Conservation (phyloP, 1,140 invertebrate genomes). For the Stegodyphus dumicola region DNA sequence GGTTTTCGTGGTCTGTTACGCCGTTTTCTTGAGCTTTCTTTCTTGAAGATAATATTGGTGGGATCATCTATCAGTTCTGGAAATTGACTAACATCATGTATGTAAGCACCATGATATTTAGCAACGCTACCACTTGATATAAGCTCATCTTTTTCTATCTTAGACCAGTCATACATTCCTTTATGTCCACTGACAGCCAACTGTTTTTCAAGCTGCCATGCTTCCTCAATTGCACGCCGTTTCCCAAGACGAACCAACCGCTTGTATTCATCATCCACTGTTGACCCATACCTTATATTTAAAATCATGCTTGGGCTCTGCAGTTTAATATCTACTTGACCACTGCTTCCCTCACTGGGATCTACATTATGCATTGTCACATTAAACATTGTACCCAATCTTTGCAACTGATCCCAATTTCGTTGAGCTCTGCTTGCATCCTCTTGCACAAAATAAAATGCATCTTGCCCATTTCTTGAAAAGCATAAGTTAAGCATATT, state of each 20-base stretch:
- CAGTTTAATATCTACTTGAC: conserved; percentile 67
- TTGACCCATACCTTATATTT: conserved; percentile 83
- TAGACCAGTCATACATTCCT: conserved; percentile 71
- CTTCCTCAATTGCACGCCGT: conserved; percentile 84
- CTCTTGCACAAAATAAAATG: conserved; percentile 95
- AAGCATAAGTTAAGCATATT: conserved; percentile 88
- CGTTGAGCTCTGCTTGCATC: conserved; percentile 87
- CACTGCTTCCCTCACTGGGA: conserved; percentile 51
- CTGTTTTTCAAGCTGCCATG: conserved; percentile 91
- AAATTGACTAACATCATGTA: conserved; percentile 87
- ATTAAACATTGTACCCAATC: conserved; percentile 79
- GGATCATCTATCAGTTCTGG: conserved; percentile 95
- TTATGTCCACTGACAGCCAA: conserved; percentile 77
- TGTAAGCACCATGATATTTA: conserved; percentile 90
- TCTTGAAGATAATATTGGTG: conserved; percentile 86
- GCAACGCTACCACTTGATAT: conserved; percentile 83
- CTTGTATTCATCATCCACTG: conserved; percentile 86
- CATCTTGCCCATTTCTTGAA: conserved; percentile 89
- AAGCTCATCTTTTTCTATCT: conserved; percentile 86
- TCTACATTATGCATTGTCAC: conserved; percentile 79
- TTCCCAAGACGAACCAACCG: conserved; percentile 89
- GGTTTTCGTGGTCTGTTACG: conserved; percentile 60
- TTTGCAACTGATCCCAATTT: conserved; percentile 87
- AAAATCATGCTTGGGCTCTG: conserved; percentile 69
- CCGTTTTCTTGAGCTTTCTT: conserved; percentile 69